Evolutionary conservation across 1,140 invertebrate genomes (phyloP), one percentile per base, ranked within the genome.

Genomic region (Thalassaphorura encarpata): DNA sequence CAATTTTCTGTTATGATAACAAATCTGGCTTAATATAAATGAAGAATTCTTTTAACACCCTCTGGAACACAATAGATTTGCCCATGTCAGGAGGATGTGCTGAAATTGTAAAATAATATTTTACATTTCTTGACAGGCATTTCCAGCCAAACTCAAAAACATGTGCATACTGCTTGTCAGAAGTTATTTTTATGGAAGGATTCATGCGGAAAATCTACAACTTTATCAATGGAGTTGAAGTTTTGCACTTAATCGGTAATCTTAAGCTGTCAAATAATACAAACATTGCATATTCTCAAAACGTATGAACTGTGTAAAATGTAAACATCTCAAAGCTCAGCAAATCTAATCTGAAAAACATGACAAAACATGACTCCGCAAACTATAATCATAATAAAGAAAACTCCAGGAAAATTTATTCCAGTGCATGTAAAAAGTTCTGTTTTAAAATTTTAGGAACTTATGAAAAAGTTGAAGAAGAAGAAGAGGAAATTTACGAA

Each of bases 101-200:
- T n/a, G n/a, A n/a, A n/a, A n/a, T n/a, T n/a, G n/a, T n/a, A n/a
- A n/a, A n/a, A n/a, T n/a, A n/a, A n/a, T n/a, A n/a, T n/a, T n/a
- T n/a, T 24, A 56, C 16, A 27, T 40, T 27, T 50, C 45, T 53
- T 66, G 67, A 27, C 69, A 79, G 70, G 85, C 90, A 6, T 99
- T 99, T 73, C 97, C 97, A 15, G 96, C 94, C n/a, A 97, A 97
- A 70, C 74, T 99, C 5, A 82, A 84, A 27, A 96, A 93, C 67
- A 82, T 99, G 75, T 97, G 94, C 70, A 90, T 99, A n/a, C 66
- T 99, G 96, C 67, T 74, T 99, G 1, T 97, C 93, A 0, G 96
- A 99, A 72, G 96, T 99, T 45, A 99, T 99, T 69, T 99, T 99
- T 72, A 94, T 99, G 86, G 97, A 99, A 73, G 97, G 96, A n/a